Conservation (phyloP, 2,797 vertebrate species). For the Eupleurogrammus muticus region DNA sequence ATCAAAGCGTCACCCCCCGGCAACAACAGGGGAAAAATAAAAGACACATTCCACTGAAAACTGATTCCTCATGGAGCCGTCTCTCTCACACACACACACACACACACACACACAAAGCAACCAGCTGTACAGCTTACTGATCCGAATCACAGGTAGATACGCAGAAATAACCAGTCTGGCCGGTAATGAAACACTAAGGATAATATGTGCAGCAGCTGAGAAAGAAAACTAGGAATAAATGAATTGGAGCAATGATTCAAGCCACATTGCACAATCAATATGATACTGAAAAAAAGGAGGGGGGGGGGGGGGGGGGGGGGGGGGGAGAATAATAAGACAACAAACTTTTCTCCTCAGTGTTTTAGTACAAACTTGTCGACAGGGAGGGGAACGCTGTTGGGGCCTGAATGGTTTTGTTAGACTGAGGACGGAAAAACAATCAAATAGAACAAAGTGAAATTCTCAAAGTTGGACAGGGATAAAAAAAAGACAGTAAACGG, state of each 20-base stretch:
- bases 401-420: constrained; percentile 18
- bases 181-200: not conserved
- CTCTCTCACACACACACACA: not conserved
- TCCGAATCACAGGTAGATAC: constrained; percentile 22
- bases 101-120: constrained; percentile 6
- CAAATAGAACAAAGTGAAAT: constrained; percentile 48
- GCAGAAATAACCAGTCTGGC: not conserved
- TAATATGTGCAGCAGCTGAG: not conserved
- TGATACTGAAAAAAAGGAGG: not conserved
- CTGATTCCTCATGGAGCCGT: constrained; percentile 53
- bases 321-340: not conserved
- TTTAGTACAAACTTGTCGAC: constrained; percentile 25
- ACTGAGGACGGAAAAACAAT: constrained; percentile 37
- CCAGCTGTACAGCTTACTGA: constrained; percentile 38
- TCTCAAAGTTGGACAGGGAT: constrained; percentile 47
- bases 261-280: no score
- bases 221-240: not conserved
- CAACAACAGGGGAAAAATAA: constrained; percentile 36
- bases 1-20: constrained; percentile 58
- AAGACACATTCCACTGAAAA: constrained; percentile 64
- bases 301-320: no score
- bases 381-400: constrained; percentile 22
- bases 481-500: constrained; percentile 56
- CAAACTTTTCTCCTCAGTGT: constrained; percentile 13
- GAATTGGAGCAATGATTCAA: no score